Base-by-base conservation (phyloP, 1,140 invertebrate genomes). In the Reticulitermes speratus region DNA sequence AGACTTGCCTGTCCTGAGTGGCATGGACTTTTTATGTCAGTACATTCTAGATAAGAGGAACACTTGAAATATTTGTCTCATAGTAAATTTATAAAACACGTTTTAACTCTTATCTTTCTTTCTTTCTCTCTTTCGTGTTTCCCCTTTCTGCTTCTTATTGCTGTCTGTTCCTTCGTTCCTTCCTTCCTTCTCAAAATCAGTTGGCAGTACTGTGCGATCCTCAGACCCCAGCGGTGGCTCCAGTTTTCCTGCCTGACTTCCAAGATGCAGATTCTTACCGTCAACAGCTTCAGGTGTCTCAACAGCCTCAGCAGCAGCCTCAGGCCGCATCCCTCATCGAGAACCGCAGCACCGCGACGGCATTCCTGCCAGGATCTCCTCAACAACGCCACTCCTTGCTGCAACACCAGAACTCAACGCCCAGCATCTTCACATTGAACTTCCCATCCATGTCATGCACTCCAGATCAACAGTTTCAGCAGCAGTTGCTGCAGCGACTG, bases 401-500 rank as follows among this genome's bases (percentile, higher is more conserved):
- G 38, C 86, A 83, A 82, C 84, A 75, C 25, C 65, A 75, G 65
- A 81, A 85, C 75, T 86, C 85, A 30, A 44, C 87, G 9, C 83
- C 85, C 14, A 69, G 75, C 69, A 87, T 90, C 23, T 90, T 90
- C 75, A 88, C 90, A 8, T 90, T 90, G 86, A 89, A 89, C 87
- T 89, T 90, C 65, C 89, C 89, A 16, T 52, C 85, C 52, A 55
- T 16, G 19, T 0, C 52, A 16, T 55, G 52, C 52, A 55, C 52
- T 87, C 87, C 82, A 44, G 91, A 92, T 87, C 91, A 92, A 87
- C 91, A 92, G 85, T 92, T 92, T 87, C 92, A 92, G 85, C 88
- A 91, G 30, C 93, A 94, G 87, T 89, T 94, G n/a, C 87, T 94
- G 30, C 93, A 94, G 87, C 91, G 92, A 65, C 89, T 94, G 59